These are phyloP conservation scores for Drosophila aff. DNA, from an alignment of 1,140 invertebrate species.

Conservation along the genomic window DNA sequence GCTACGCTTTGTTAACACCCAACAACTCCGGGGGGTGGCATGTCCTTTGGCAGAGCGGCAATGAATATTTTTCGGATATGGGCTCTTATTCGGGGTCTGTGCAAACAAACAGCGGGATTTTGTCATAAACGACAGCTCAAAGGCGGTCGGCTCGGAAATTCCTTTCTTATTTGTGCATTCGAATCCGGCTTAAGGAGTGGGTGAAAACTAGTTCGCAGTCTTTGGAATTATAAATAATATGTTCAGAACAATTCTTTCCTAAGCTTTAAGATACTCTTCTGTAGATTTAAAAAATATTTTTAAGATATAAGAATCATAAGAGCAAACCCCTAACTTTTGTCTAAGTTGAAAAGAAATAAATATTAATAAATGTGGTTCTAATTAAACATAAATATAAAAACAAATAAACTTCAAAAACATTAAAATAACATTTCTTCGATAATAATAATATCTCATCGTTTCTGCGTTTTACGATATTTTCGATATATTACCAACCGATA, in stretches of 20 bases:
- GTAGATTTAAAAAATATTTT: too few relatives aligned
- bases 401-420: not conserved
- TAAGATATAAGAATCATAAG: not conserved
- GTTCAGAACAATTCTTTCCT: too few relatives aligned
- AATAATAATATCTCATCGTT: not conserved
- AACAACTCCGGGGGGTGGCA: conserved; percentile 14
- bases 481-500: not conserved
- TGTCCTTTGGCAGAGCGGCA: conserved; percentile 36
- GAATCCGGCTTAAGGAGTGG: conserved; percentile 4
- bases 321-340: not conserved
- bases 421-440: not conserved
- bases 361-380: not conserved
- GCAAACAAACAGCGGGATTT: conserved; percentile 77
- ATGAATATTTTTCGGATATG: conserved; percentile 53
- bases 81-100: conserved; percentile 19
- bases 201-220: conserved; percentile 24
- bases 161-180: conserved; percentile 35
- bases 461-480: not conserved
- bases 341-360: too few relatives aligned
- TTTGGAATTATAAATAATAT: not conserved
- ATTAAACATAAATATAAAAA: not conserved
- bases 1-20: conserved; percentile 48
- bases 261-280: too few relatives aligned
- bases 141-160: conserved; percentile 39
- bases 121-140: conserved; percentile 55